These are phyloP conservation scores for Parauchenoglanis ngamensis DNA, from an alignment of 2,797 vertebrate genomes.

Conservation along the genomic window DNA sequence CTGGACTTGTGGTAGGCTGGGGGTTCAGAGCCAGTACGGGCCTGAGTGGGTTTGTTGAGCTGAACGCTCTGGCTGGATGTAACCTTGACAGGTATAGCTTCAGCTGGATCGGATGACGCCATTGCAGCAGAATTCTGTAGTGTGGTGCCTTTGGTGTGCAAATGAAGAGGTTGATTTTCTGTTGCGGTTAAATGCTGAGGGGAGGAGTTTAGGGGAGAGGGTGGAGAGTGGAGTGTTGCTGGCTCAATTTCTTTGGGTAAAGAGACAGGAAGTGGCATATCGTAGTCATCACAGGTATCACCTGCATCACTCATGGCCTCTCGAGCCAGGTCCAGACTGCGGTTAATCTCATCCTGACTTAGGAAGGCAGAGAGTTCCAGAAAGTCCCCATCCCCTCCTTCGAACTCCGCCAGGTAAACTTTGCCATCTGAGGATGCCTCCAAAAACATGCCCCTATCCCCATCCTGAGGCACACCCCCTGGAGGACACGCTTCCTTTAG, in stretches of 20 bases:
- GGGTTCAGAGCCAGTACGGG: constrained; percentile 55
- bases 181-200: constrained; percentile 44
- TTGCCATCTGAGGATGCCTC: constrained; percentile 81
- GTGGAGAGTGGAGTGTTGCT: constrained; percentile 62
- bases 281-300: constrained; percentile 68
- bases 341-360: constrained; percentile 90
- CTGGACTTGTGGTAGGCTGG: constrained; percentile 62
- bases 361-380: constrained; percentile 90
- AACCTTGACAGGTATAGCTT: constrained; percentile 58
- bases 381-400: constrained; percentile 77
- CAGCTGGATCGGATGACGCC: constrained; percentile 43
- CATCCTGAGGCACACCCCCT: constrained; percentile 66
- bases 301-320: constrained; percentile 82
- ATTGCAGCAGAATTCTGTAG: constrained; percentile 38
- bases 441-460: constrained; percentile 72
- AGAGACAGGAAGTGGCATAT: constrained; percentile 57
- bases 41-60: constrained; percentile 57
- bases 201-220: constrained; percentile 48
- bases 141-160: constrained; percentile 66
- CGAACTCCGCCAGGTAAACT: constrained; percentile 78
- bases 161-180: constrained; percentile 57
- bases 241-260: constrained; percentile 65
- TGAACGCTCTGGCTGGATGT: constrained; percentile 61
- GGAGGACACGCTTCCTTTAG: constrained; percentile 72
- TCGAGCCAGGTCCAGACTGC: constrained; percentile 89